These are phyloP conservation scores for Drosophila tropicalis DNA, from an alignment of 1,140 invertebrate species.

Conservation along the genomic window DNA sequence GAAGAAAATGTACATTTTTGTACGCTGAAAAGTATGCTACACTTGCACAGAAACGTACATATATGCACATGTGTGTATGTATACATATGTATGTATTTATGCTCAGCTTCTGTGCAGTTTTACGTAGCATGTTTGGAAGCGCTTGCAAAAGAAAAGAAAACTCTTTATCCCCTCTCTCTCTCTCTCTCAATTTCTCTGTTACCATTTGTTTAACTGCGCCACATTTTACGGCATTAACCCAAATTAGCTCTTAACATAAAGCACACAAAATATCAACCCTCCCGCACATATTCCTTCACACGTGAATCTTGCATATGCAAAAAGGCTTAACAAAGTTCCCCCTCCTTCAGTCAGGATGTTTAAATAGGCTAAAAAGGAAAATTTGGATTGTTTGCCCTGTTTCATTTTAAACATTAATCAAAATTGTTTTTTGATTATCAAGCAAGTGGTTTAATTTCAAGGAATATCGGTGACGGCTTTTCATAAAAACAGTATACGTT, in stretches of 20 bases:
- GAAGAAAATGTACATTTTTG: conserved; percentile 50
- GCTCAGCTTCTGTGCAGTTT: conserved; percentile 67
- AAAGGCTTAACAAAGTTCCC: background rate
- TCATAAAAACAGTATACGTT: too few species aligned
- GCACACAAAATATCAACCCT: conserved; percentile 59
- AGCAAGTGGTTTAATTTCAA: conserved; percentile 73
- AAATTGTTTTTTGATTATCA: conserved; percentile 78
- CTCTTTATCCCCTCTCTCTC: background rate
- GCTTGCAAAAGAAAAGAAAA: conserved; percentile 49
- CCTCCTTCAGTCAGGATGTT: background rate
- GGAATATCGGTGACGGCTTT: too few species aligned
- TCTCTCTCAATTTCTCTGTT: conserved; percentile 9
- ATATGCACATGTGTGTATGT: conserved; percentile 8
- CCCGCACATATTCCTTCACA: background rate
- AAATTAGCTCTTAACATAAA: conserved; percentile 81
- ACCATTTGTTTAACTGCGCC: conserved; percentile 72
- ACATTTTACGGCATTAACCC: conserved; percentile 79
- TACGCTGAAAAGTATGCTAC: conserved; percentile 66
- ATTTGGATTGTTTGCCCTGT: conserved; percentile 43
- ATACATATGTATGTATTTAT: background rate
- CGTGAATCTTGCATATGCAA: conserved; percentile 13
- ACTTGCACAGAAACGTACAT: conserved; percentile 38
- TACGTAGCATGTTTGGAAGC: conserved; percentile 70
- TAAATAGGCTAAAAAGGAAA: conserved; percentile 37
- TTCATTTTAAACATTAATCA: conserved; percentile 63